Percentiles rank a stretch among this genome's conserved stretches.
Evolutionary conservation across 2,797 vertebrate species (phyloP).

Genomic region (Thripadectes ignobilis): DNA sequence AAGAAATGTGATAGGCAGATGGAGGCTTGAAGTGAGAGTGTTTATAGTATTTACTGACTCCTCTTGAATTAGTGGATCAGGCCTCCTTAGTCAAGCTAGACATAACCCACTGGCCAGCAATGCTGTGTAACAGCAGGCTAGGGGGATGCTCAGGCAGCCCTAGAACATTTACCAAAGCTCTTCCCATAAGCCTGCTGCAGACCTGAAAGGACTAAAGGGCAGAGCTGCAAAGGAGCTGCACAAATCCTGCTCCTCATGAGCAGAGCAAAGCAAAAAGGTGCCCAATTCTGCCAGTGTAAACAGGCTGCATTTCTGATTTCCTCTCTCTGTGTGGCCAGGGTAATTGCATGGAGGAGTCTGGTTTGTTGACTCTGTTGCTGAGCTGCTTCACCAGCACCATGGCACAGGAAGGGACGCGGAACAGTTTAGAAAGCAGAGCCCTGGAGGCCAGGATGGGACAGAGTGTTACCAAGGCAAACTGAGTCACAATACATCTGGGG

Average conservation of each 20-base stretch:
- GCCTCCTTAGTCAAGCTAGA: background rate
- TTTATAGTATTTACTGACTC: background rate
- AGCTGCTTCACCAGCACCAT: background rate
- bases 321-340: rapidly evolving
- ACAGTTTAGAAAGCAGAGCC: background rate
- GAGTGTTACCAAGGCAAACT: background rate
- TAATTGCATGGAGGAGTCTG: background rate
- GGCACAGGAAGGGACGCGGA: background rate
- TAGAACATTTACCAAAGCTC: background rate
- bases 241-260: background rate
- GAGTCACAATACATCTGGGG: background rate
- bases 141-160: background rate
- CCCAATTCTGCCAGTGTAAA: background rate
- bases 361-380: background rate
- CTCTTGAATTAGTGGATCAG: background rate
- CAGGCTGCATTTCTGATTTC: background rate
- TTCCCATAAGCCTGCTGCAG: background rate
- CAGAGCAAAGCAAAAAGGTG: background rate
- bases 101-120: background rate
- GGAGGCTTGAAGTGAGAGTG: background rate
- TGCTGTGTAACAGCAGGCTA: rapidly evolving
- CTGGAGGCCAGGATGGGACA: background rate
- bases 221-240: background rate
- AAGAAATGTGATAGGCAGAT: background rate
- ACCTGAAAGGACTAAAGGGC: background rate